phyloP scores from a whole-genome alignment of 2,113 vertebrate genomes.

The Lontra canadensis region DNA sequence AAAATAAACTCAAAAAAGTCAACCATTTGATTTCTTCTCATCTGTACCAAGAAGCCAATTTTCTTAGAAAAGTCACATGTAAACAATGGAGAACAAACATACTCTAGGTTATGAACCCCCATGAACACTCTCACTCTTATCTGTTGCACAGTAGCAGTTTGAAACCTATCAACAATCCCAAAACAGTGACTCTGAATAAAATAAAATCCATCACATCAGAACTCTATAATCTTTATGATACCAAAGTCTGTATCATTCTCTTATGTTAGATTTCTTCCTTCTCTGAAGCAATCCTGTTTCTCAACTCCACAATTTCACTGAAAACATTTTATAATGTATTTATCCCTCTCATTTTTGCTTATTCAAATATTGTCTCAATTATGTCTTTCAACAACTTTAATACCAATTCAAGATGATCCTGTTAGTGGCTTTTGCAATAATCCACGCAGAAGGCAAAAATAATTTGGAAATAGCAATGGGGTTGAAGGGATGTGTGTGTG shows the following conservation, averaged over 20 bases:
- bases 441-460: not conserved
- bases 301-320: not conserved
- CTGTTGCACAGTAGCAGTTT: not conserved
- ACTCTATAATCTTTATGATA: not conserved
- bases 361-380: not conserved
- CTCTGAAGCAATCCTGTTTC: not conserved
- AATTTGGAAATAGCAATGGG: not conserved
- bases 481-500: not conserved
- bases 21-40: not conserved
- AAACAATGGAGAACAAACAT: not conserved
- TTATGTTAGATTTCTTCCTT: not conserved
- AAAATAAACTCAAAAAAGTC: not conserved
- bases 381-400: not conserved
- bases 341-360: not conserved
- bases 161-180: not conserved
- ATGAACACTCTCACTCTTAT: fast-evolving
- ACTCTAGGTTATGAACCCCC: not conserved
- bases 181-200: not conserved
- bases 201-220: not conserved
- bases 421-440: not conserved
- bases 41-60: not conserved
- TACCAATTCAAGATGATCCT: not conserved
- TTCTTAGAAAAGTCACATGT: not conserved
- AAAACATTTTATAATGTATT: not conserved
- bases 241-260: not conserved